Base-by-base conservation (phyloP, 2,113 vertebrate genomes). In the Oncorhynchus nerka region DNA sequence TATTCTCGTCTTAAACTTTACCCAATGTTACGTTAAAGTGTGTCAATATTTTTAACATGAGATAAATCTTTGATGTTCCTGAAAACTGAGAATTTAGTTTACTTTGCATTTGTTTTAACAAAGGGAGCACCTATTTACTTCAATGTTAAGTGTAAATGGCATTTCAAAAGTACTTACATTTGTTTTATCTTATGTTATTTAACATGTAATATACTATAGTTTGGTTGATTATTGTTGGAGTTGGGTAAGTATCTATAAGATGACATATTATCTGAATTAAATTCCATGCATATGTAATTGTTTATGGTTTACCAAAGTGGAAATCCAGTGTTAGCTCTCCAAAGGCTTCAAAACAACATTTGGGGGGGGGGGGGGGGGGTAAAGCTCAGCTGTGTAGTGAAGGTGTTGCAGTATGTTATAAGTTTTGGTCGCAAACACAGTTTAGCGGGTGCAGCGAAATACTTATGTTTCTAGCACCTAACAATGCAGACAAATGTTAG, bases 41-140 rank as follows among this genome's bases (percentile, higher is more conserved):
- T 79, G 16, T 16, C 12, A 55, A 55, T 55, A 55, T 55, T 55
- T 15, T 55, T 55, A 55, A 5, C 15, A 19, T 55, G 51, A 55
- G 51, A 51, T 34, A 9, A 39, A 72, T 83, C 70, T 68, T 13
- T 16, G 6, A 11, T 1, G 39, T 45, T 45, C 39, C 39, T 45
- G 39, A 45, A 45, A 45, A 45, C 39, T 45, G 39, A 45, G 39
- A 45, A 45, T 45, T 9, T 45, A 45, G 39, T 45, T 45, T 88
- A 70, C 13, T 70, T 81, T 85, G 76, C 68, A 74, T 32, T 85
- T 86, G 86, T 88, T 70, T 82, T 79, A 87, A 85, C 39, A 79
- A 73, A 76, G 51, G 74, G 65, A 85, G n/a, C 76, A 81, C 55
- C 48, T 79, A 28, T 78, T 26, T 9, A 62, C 19, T 62, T 62